phyloP scores from a whole-genome alignment of 2,113 vertebrate genomes.

The Antechinus stuartii region DNA sequence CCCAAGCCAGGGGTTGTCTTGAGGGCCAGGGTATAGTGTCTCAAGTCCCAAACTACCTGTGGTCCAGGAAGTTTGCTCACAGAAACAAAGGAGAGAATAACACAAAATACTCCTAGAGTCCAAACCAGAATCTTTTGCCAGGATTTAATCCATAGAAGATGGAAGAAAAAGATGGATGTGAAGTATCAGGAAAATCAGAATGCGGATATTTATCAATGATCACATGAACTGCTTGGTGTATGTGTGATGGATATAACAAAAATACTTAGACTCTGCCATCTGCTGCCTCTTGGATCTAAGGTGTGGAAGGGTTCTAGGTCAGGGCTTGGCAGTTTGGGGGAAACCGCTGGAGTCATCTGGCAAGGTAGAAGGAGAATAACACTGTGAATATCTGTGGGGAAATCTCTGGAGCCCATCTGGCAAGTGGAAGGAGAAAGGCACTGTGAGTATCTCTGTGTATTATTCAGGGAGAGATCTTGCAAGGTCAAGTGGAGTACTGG shows the following conservation, averaged over 20 bases:
- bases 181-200: not conserved
- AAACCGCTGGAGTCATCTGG: not conserved
- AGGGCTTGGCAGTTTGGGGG: not conserved
- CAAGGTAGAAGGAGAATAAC: not conserved
- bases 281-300: not conserved
- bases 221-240: not conserved
- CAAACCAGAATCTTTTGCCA: not conserved
- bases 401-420: no score
- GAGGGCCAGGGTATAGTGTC: not conserved
- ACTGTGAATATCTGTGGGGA: not conserved
- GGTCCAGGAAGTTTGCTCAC: not conserved
- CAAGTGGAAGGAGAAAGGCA: no score
- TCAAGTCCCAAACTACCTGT: not conserved
- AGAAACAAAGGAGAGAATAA: not conserved
- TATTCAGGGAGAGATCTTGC: not conserved
- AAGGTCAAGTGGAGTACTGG: not conserved
- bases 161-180: not conserved
- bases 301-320: not conserved
- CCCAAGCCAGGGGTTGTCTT: not conserved
- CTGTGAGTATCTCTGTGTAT: not conserved
- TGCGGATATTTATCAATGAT: not conserved
- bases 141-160: not conserved
- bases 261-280: not conserved
- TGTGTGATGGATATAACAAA: not conserved
- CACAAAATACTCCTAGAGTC: not conserved